A percentile compares a stretch with the other conserved stretches of the same genome.
These are phyloP conservation scores for Neotoxoptera formosana DNA, from an alignment of 1,140 invertebrate genomes.

Conservation along the genomic window DNA sequence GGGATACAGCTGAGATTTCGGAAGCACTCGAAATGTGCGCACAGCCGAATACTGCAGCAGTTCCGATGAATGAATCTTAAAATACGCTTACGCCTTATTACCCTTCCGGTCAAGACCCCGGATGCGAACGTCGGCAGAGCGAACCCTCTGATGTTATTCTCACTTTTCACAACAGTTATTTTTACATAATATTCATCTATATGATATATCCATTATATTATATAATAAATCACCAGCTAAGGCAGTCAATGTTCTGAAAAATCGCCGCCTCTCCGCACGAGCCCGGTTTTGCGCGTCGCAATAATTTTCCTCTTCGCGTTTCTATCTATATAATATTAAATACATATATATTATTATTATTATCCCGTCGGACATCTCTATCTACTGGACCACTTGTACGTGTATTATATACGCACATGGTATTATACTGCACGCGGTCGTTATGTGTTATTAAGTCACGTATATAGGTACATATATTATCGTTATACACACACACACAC, in stretches of 20 bases:
- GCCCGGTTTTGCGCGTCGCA: not conserved
- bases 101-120: conserved; percentile 49
- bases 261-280: not conserved
- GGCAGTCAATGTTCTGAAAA: not conserved
- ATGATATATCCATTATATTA: not conserved
- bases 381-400: conserved; percentile 6
- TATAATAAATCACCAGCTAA: conserved; percentile 32
- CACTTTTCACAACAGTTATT: conserved; percentile 33
- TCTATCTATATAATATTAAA: not conserved
- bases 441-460: conserved; percentile 44
- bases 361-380: conserved; percentile 48
- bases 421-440: conserved; percentile 37
- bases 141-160: conserved; percentile 11
- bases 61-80: conserved; percentile 27
- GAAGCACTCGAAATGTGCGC: not conserved
- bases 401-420: not conserved
- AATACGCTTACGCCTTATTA: conserved; percentile 51
- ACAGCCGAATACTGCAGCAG: not conserved
- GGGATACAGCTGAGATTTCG: not conserved
- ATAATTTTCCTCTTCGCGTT: conserved; percentile 17
- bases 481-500: not conserved
- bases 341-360: conserved; percentile 14
- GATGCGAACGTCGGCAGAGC: not conserved
- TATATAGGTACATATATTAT: not conserved
- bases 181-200: conserved; percentile 3